A percentile compares a stretch with the other conserved stretches of the same genome.
Conservation (phyloP, 2,113 vertebrate species). For the Cyphomyrus discorhynchus region DNA sequence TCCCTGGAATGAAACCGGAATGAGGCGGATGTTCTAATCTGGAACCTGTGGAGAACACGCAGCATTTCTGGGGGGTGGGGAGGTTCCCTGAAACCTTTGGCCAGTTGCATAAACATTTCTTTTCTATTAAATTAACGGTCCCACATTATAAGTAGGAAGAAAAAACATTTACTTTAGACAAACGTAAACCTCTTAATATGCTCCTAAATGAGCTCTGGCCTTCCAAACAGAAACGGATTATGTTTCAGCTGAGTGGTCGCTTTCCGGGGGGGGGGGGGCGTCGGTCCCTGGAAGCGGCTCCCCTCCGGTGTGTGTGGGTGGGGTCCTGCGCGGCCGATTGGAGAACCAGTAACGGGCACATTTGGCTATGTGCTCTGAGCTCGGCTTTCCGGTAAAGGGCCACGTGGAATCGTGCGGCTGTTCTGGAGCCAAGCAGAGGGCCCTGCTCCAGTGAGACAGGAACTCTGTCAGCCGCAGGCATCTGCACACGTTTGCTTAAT, state of each 20-base stretch:
- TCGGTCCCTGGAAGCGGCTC: slow-evolving; percentile 19
- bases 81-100: slow-evolving; percentile 44
- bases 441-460: neutral
- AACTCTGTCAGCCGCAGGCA: neutral
- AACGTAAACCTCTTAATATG: neutral
- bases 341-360: neutral
- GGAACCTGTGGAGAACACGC: neutral
- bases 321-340: slow-evolving; percentile 39
- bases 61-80: neutral
- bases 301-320: neutral
- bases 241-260: slow-evolving; percentile 1
- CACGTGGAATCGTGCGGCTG: neutral
- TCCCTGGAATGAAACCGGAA: neutral
- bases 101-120: slow-evolving; percentile 30
- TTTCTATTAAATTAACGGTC: neutral
- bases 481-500: neutral
- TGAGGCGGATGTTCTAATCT: neutral
- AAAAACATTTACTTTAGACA: slow-evolving; percentile 14
- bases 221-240: slow-evolving; percentile 12
- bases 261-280: neutral
- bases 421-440: neutral
- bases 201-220: neutral
- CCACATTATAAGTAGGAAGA: neutral
- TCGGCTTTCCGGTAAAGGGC: neutral
- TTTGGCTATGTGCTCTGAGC: slow-evolving; percentile 45